Evolutionary conservation across 2,888 invertebrate species (phyloP), one percentile per base, ranked within the genome.

Genomic region (Cantharis nigra): DNA sequence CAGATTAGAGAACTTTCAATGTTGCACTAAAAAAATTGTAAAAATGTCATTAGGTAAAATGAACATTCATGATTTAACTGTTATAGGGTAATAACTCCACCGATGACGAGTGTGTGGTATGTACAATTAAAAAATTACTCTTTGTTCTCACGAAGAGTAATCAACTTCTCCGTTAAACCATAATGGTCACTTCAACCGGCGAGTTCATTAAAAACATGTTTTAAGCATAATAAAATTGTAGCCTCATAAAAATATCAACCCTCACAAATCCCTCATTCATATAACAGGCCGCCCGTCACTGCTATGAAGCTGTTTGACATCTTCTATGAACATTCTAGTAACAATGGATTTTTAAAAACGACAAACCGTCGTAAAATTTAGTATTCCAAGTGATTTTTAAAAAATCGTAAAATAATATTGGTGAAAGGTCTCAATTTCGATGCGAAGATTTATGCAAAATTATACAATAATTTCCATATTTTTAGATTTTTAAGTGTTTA

Each of bases 251-350:
- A 18, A 33, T n/a, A n/a, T 13, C 69, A 71, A 26, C 72, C 18
- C 75, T 69, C 69, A 71, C 69, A 69, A 77, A 72, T 75, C 72
- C 70, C 65, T 67, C 78, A 78, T 78, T 75, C 78, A 71, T 72
- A 69, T 71, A 23, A 67, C 23, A 26, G 23, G 74, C 65, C 28
- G 70, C 62, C 73, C 71, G 63, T 16, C 20, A 71, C 71, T 67
- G 69, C 71, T 69, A 11, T 70, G 26, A 30, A 78, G 70, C 72
- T 49, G 71, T 67, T 71, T 74, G 78, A 74, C 78, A 75, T 72
- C 70, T 63, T 72, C 72, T 67, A 76, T 69, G 63, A 14, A 13
- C 20, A 13, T 67, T 67, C 26, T 67, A 14, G 65, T 67, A 67
- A 67, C 65, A 67, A 67, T 23, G 26, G 65, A 67, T 23, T 20